Evolutionary conservation across 2,888 invertebrate species (phyloP).

Genomic region (Mystacides longicornis): DNA sequence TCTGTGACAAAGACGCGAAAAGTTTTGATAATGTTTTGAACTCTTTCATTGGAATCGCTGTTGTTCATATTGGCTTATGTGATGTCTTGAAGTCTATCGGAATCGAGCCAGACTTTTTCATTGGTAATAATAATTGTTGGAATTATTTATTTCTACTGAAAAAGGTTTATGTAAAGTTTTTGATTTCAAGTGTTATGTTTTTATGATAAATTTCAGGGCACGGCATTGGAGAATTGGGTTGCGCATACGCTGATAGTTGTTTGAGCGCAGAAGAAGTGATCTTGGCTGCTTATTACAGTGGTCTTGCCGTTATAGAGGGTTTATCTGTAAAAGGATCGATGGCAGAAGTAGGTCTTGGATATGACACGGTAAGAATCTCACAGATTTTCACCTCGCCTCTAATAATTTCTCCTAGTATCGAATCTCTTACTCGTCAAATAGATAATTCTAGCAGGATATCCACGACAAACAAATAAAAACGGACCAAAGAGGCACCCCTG

Average conservation of each 20-base stretch:
- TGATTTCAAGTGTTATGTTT: no score
- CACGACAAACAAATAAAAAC: no score
- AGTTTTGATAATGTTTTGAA: slow-evolving; percentile 61
- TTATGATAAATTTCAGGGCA: slow-evolving; percentile 74
- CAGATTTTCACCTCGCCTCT: no score
- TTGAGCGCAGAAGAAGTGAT: slow-evolving; percentile 83
- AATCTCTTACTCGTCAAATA: no score
- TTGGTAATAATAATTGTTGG: no score
- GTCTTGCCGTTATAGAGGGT: slow-evolving; percentile 64
- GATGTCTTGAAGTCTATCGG: slow-evolving; percentile 47
- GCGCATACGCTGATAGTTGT: slow-evolving; percentile 91
- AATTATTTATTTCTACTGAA: no score
- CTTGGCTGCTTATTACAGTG: slow-evolving; percentile 75
- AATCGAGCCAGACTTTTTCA: slow-evolving; percentile 43
- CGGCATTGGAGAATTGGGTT: slow-evolving; percentile 90
- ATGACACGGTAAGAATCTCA: slow-evolving; percentile 47
- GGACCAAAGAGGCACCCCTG: no score
- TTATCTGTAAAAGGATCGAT: slow-evolving; percentile 69
- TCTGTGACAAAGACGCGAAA: slow-evolving; percentile 53
- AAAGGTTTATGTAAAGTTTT: no score
- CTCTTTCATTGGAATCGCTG: slow-evolving; percentile 68
- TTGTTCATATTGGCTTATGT: slow-evolving; percentile 56
- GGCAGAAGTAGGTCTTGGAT: slow-evolving; percentile 76
- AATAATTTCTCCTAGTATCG: no score
- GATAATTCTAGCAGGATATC: no score